A percentile compares a stretch with the other conserved stretches of the same genome.
These are phyloP conservation scores for Mustelus asterias DNA, from an alignment of 2,113 vertebrate species.

Conservation along the genomic window DNA sequence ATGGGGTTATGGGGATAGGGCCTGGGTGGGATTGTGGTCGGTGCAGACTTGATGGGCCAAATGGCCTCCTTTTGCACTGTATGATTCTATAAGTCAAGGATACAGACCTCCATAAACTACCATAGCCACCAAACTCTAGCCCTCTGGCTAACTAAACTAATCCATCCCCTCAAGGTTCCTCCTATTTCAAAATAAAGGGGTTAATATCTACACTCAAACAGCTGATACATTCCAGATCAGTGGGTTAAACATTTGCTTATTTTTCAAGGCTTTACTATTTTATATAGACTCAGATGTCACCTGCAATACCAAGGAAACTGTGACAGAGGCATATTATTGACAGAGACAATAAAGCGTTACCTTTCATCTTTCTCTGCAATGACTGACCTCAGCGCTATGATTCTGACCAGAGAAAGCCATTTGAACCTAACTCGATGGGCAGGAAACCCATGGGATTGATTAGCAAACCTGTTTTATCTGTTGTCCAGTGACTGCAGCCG, in stretches of 20 bases:
- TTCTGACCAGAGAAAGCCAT: background rate
- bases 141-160: too few species aligned
- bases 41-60: too few species aligned
- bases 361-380: background rate
- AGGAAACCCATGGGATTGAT: background rate
- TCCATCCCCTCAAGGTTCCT: background rate
- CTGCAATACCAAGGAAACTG: background rate
- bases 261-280: background rate
- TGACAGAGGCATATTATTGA: background rate
- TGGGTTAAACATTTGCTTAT: background rate
- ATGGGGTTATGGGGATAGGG: too few species aligned
- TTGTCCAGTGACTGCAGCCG: background rate
- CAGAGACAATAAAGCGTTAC: background rate
- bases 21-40: too few species aligned
- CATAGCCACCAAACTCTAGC: too few species aligned
- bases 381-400: background rate
- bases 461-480: background rate
- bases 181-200: background rate
- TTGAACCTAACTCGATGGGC: background rate
- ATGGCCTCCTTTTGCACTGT: too few species aligned
- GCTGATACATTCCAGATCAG: background rate
- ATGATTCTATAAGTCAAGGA: too few species aligned
- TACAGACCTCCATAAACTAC: too few species aligned
- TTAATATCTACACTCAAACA: background rate
- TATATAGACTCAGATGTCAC: background rate